phyloP scores from a whole-genome alignment of 2,797 vertebrate species.

The Buphagus erythrorhynchus region DNA sequence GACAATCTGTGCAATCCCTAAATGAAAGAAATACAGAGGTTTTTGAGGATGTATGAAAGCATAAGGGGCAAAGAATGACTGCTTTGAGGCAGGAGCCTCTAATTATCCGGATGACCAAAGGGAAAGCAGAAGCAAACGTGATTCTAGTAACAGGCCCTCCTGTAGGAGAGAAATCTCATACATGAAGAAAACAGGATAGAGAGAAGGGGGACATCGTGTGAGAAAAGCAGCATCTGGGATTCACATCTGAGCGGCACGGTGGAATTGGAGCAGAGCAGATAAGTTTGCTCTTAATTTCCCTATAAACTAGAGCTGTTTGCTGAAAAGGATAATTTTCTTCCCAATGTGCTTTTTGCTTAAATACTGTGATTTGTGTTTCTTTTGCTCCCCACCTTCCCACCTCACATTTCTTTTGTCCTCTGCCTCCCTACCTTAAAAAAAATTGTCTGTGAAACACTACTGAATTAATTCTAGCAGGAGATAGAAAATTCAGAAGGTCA shows the following conservation, averaged over 20 bases:
- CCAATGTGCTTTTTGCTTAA: not conserved
- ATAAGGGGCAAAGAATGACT: not conserved
- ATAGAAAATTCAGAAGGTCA: not conserved
- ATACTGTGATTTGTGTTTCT: not conserved
- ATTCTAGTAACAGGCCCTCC: not conserved
- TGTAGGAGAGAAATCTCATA: not conserved
- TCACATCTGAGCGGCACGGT: not conserved
- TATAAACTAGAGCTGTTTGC: not conserved
- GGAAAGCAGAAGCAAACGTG: not conserved
- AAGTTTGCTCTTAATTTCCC: constrained; percentile 38
- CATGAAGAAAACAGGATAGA: not conserved
- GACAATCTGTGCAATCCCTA: not conserved
- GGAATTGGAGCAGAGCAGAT: constrained; percentile 44
- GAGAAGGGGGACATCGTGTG: not conserved
- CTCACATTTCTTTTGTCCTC: not conserved
- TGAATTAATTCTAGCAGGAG: constrained; percentile 3
- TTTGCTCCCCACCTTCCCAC: not conserved
- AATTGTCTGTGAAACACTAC: not conserved
- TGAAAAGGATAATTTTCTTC: not conserved
- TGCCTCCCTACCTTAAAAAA: not conserved
- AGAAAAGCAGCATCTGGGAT: constrained; percentile 48
- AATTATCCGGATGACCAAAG: not conserved
- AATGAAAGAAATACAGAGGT: not conserved
- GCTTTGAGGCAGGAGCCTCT: not conserved
- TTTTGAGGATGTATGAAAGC: not conserved